A percentile compares a stretch with the other conserved stretches of the same genome.
Evolutionary conservation across 2,797 vertebrate species (phyloP).

Genomic region (Bovichtus variegatus): DNA sequence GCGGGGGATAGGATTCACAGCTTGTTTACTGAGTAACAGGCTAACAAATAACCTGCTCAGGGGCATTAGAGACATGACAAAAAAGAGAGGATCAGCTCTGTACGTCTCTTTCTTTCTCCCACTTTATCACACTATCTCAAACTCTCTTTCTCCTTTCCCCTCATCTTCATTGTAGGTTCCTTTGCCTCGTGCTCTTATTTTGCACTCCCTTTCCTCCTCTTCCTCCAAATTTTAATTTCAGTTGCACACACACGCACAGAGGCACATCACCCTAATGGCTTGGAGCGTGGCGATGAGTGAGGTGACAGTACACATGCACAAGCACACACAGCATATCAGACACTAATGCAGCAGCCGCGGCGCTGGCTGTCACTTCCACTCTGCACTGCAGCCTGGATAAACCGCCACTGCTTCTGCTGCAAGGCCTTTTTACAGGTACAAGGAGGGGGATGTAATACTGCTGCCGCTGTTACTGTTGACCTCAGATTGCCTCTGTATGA

Average conservation of each 20-base stretch:
- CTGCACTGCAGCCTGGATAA: conserved; percentile 46
- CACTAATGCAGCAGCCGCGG: conserved; percentile 68
- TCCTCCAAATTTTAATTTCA: not conserved
- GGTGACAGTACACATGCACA: conserved; percentile 56
- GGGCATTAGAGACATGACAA: conserved; percentile 53
- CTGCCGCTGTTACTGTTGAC: conserved; percentile 14
- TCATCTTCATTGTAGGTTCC: not conserved
- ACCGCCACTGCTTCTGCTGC: conserved; percentile 17
- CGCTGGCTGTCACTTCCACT: conserved; percentile 68
- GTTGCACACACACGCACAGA: conserved; percentile 2
- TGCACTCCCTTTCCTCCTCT: conserved; percentile 5
- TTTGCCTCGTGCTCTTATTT: not conserved
- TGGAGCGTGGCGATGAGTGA: conserved; percentile 30
- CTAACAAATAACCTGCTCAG: conserved; percentile 79
- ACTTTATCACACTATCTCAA: not conserved
- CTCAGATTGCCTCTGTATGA: conserved; percentile 22
- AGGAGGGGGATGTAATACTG: conserved; percentile 10
- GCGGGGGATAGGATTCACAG: conserved; percentile 59
- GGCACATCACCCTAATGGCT: conserved; percentile 38
- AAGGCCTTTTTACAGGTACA: conserved; percentile 59
- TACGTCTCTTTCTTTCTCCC: conserved; percentile 24
- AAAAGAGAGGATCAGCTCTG: conserved; percentile 44
- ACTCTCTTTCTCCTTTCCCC: not conserved
- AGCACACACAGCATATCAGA: conserved; percentile 59
- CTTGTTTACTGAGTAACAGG: conserved; percentile 75